These are phyloP conservation scores for Formicarius rufipectus DNA, from an alignment of 2,113 vertebrate species.

Conservation along the genomic window DNA sequence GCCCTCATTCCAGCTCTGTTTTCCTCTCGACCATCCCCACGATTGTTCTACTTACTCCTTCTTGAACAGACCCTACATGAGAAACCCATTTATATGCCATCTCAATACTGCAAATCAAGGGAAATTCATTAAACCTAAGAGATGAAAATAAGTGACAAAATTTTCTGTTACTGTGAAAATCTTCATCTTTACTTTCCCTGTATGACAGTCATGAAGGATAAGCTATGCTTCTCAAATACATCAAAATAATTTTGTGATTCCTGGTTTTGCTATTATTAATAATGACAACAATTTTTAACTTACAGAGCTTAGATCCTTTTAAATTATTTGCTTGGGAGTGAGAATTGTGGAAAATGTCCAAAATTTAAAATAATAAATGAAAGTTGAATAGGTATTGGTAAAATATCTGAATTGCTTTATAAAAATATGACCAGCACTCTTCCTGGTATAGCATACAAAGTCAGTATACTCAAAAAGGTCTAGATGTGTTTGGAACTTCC, in stretches of 20 bases:
- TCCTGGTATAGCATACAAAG: not conserved
- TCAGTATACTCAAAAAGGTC: not conserved
- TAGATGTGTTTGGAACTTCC: not conserved
- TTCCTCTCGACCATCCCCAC: not conserved
- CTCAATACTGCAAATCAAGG: not conserved
- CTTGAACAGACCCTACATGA: not conserved
- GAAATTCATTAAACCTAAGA: not conserved
- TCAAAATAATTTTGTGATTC: not conserved
- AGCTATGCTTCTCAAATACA: not conserved
- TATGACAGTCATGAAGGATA: not conserved
- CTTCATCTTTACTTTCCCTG: not conserved
- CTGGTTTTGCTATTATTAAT: not conserved
- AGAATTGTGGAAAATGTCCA: not conserved
- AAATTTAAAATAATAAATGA: not conserved
- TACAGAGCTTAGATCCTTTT: not conserved
- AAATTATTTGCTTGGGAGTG: not conserved
- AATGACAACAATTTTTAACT: not conserved
- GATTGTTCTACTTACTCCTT: not conserved
- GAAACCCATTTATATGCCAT: not conserved
- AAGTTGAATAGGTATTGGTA: not conserved
- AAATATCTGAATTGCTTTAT: not conserved
- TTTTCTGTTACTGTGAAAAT: not conserved
- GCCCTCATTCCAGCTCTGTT: not conserved
- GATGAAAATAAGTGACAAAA: not conserved
- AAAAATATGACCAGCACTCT: accelerated